Percentiles rank a stretch among this genome's conserved stretches.
Evolutionary conservation across 2,113 vertebrate genomes (phyloP).

Genomic region (Dolichotis patagonum): DNA sequence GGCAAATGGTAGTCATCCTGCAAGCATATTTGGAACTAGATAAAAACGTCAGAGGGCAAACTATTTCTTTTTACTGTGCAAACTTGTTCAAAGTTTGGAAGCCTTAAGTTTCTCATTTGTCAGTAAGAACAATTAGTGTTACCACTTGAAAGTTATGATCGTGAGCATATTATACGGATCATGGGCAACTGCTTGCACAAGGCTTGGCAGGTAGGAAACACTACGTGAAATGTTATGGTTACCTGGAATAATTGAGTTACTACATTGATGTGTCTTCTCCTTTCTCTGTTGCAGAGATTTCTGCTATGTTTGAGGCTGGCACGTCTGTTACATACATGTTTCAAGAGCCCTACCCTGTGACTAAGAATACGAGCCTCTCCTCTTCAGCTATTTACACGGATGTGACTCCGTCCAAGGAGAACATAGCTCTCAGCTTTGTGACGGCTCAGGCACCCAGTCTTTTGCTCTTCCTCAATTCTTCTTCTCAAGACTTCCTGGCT

Average conservation of each 20-base stretch:
- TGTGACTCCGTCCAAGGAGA: slow-evolving; percentile 90
- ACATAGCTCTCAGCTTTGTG: slow-evolving; percentile 93
- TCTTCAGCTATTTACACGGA: slow-evolving; percentile 92
- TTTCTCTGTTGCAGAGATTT: slow-evolving; percentile 92
- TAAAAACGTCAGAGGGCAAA: not conserved
- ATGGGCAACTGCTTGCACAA: not conserved
- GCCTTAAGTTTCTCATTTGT: not conserved
- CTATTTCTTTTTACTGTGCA: not conserved
- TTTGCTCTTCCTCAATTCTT: slow-evolving; percentile 93
- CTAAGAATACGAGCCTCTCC: slow-evolving; percentile 91
- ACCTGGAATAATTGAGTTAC: not conserved
- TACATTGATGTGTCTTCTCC: not conserved
- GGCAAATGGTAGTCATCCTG: not conserved
- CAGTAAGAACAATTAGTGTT: not conserved
- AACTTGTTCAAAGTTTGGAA: not conserved
- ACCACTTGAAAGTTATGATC: not conserved
- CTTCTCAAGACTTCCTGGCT: slow-evolving; percentile 93
- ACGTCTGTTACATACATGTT: slow-evolving; percentile 95
- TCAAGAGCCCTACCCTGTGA: slow-evolving; percentile 97
- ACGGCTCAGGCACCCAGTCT: slow-evolving; percentile 93
- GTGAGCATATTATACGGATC: too few species aligned
- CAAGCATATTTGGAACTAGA: not conserved
- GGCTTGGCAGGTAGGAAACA: not conserved
- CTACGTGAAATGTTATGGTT: not conserved
- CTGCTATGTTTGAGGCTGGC: slow-evolving; percentile 93